Evolutionary conservation across 2,888 invertebrate species (phyloP).

Genomic region (Microctonus brassicae): DNA sequence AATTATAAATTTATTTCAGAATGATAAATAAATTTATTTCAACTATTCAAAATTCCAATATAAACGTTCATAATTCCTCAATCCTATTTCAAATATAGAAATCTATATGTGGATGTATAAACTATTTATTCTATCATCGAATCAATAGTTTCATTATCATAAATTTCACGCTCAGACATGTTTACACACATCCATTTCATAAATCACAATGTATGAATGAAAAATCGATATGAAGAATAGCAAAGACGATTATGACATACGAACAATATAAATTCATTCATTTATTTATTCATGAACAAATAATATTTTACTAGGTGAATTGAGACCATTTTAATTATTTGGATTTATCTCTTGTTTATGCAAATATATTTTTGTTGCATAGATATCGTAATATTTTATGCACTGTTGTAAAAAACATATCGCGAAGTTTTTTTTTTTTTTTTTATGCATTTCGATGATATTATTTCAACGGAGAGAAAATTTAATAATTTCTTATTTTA

Average conservation of each 20-base stretch:
- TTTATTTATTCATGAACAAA: not conserved
- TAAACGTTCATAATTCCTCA: too few relatives aligned
- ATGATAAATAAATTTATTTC: too few relatives aligned
- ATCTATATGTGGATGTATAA: too few relatives aligned
- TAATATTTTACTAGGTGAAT: too few relatives aligned
- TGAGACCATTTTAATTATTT: too few relatives aligned
- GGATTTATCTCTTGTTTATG: too few relatives aligned
- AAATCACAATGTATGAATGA: not conserved
- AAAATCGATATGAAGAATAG: not conserved
- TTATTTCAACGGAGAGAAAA: not conserved
- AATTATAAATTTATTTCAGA: too few relatives aligned
- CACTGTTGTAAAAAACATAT: not conserved
- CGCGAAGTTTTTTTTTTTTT: not conserved
- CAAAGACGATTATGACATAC: not conserved
- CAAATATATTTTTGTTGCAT: conserved; percentile 24
- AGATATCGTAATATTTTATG: too few relatives aligned
- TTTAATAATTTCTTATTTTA: not conserved
- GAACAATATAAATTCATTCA: not conserved
- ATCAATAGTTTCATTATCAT: not conserved
- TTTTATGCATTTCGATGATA: not conserved
- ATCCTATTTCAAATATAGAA: too few relatives aligned
- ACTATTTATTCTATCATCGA: not conserved
- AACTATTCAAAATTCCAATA: too few relatives aligned
- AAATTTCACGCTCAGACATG: not conserved
- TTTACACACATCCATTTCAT: not conserved